Conservation (phyloP, 2,888 invertebrate genomes). For the Hypolimnas misippus region DNA sequence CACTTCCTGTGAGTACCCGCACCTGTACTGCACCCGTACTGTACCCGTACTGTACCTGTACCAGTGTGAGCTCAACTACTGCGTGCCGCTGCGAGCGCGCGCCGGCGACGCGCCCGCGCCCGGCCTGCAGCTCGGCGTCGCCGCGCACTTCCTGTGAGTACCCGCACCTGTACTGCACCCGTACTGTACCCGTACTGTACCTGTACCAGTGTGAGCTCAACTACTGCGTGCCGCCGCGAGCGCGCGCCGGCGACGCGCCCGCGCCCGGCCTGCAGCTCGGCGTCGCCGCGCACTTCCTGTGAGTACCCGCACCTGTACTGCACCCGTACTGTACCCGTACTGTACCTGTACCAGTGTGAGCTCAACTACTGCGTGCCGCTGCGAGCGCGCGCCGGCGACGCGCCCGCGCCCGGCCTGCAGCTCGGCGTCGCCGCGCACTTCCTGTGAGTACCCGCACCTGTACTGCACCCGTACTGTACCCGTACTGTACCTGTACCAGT, state of each 20-base stretch:
- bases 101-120: constrained; percentile 86
- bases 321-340: neutral
- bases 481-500: constrained; percentile 59
- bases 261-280: constrained; percentile 92
- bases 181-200: neutral
- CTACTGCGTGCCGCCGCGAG: constrained; percentile 92
- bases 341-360: constrained; percentile 86
- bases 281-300: constrained; percentile 90
- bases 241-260: constrained; percentile 85
- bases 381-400: constrained; percentile 86
- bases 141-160: constrained; percentile 87
- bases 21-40: neutral
- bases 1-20: constrained; percentile 83
- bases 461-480: neutral
- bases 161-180: neutral
- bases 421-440: constrained; percentile 93
- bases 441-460: constrained; percentile 58
- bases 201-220: constrained; percentile 96
- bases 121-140: constrained; percentile 94
- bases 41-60: neutral
- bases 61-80: constrained; percentile 98
- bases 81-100: constrained; percentile 88
- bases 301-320: constrained; percentile 40
- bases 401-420: constrained; percentile 88
- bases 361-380: constrained; percentile 96